A percentile compares a stretch with the other conserved stretches of the same genome.
These are phyloP conservation scores for Aplysina aerophoba DNA, from an alignment of 37 sponge, comb jelly and placozoan genomes.

Conservation along the genomic window DNA sequence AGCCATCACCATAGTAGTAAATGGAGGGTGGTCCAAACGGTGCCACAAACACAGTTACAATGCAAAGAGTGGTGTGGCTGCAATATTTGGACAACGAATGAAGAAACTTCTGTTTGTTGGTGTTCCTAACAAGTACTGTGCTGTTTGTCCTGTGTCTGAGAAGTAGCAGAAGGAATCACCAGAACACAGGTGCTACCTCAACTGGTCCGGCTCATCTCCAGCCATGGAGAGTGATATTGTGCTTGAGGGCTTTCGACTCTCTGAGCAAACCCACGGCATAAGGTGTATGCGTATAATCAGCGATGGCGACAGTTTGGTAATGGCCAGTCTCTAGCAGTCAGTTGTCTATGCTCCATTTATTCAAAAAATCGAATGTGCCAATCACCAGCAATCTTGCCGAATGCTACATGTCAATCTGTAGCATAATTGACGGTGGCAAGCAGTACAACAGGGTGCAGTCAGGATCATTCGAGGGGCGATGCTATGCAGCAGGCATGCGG, in stretches of 20 bases:
- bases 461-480: no score
- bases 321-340: not conserved
- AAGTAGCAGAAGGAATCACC: not conserved
- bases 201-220: slow-evolving; percentile 7
- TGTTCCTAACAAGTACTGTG: not conserved
- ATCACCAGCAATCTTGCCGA: no score
- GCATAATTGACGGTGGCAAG: not conserved
- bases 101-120: not conserved
- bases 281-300: slow-evolving; percentile 19
- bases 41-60: slow-evolving; percentile 24
- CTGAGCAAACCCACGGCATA: slow-evolving; percentile 9
- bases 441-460: no score
- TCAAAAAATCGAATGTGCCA: slow-evolving; percentile 13
- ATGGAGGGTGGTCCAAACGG: slow-evolving; percentile 65
- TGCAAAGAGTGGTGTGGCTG: slow-evolving; percentile 9
- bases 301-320: slow-evolving; percentile 34
- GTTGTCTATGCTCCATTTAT: not conserved
- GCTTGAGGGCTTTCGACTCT: not conserved
- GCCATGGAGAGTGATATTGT: slow-evolving; percentile 16
- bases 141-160: not conserved
- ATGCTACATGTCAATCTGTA: not conserved
- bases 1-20: not conserved
- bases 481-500: no score
- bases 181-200: not conserved
- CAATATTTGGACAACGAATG: not conserved